These are phyloP conservation scores for Halocynthia aurantium DNA, from an alignment of 23 tunicate species.

Conservation along the genomic window DNA sequence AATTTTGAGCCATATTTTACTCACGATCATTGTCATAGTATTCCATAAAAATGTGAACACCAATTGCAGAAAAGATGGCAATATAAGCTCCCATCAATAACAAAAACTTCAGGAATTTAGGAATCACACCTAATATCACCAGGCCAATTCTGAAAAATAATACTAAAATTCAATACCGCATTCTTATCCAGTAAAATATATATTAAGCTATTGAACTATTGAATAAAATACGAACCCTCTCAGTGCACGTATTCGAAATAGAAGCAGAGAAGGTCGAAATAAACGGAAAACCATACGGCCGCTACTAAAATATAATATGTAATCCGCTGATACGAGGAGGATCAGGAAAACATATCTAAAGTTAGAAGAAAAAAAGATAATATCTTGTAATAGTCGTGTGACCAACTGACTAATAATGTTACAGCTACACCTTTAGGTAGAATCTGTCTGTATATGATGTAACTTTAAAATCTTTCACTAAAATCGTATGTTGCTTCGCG, in stretches of 20 bases:
- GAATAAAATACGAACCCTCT: conserved; percentile 30
- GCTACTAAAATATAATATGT: conserved; percentile 18
- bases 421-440: not conserved
- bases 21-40: conserved; percentile 43
- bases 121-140: conserved; percentile 81
- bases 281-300: conserved; percentile 64
- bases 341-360: conserved; percentile 36
- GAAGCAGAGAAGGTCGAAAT: conserved; percentile 41
- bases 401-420: not conserved
- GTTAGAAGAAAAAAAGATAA: not conserved
- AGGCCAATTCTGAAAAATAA: conserved; percentile 47
- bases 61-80: conserved; percentile 51
- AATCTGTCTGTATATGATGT: too few species aligned
- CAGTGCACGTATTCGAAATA: conserved; percentile 48
- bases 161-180: not conserved
- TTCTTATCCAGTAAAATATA: not conserved
- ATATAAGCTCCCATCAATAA: conserved; percentile 59
- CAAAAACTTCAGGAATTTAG: conserved; percentile 70
- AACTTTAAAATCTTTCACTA: too few species aligned
- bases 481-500: too few species aligned
- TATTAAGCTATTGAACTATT: not conserved
- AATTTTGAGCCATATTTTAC: not conserved
- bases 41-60: conserved; percentile 75
- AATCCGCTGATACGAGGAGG: conserved; percentile 34
- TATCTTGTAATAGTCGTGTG: not conserved